Evolutionary conservation across 2,888 invertebrate genomes (phyloP).

Genomic region (Rhamnusium bicolor): DNA sequence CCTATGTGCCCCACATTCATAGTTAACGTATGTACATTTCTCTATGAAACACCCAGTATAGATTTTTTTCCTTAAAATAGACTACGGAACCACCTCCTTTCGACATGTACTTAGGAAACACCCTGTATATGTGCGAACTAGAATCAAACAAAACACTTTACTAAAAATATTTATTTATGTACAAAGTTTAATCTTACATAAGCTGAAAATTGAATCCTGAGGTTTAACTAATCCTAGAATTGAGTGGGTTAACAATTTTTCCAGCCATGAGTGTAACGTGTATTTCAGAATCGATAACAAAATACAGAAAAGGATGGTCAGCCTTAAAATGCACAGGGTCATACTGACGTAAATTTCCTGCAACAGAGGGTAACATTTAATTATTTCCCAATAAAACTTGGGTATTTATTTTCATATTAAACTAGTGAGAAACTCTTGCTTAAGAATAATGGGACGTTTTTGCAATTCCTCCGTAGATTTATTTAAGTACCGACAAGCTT

Average conservation of each 20-base stretch:
- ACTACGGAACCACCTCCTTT: too few relatives aligned
- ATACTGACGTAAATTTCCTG: slow-evolving; percentile 70
- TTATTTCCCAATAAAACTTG: slow-evolving; percentile 21
- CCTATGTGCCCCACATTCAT: too few relatives aligned
- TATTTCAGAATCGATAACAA: slow-evolving; percentile 87
- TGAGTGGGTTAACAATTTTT: slow-evolving; percentile 87
- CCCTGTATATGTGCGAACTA: too few relatives aligned
- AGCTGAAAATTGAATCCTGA: not conserved
- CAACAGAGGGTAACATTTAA: slow-evolving; percentile 50
- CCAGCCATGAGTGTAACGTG: slow-evolving; percentile 87
- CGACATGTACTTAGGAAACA: too few relatives aligned
- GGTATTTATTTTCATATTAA: slow-evolving; percentile 39
- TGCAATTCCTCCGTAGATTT: too few relatives aligned
- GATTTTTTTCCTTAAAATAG: too few relatives aligned
- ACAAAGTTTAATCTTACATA: slow-evolving; percentile 6
- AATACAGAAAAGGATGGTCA: slow-evolving; percentile 88
- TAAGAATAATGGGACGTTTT: slow-evolving; percentile 41
- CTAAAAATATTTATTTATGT: slow-evolving; percentile 36
- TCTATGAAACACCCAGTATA: too few relatives aligned
- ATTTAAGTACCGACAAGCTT: slow-evolving; percentile 44
- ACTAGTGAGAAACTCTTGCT: slow-evolving; percentile 39
- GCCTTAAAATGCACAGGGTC: slow-evolving; percentile 82
- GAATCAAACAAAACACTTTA: not conserved
- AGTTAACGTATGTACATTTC: too few relatives aligned
- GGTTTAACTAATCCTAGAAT: slow-evolving; percentile 82